phyloP scores from a whole-genome alignment of 2,113 vertebrate species.

The Oncorhynchus kisutch region DNA sequence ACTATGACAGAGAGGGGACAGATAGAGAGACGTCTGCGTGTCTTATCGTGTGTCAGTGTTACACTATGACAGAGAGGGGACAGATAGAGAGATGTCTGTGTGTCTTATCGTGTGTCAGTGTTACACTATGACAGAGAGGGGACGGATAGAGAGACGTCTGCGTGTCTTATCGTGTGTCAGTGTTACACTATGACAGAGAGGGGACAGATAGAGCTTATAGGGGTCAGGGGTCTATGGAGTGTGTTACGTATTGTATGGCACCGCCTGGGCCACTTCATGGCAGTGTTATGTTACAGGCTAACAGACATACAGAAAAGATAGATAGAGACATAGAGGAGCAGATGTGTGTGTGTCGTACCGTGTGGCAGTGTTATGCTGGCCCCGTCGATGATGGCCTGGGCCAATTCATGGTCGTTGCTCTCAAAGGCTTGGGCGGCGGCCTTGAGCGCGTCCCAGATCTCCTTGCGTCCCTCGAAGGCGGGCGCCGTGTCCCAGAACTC shows the following conservation, averaged over 20 bases:
- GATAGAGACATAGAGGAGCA: background rate
- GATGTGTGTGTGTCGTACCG: slow-evolving; percentile 69
- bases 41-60: too few relatives aligned
- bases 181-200: too few relatives aligned
- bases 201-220: too few relatives aligned
- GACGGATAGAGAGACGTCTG: background rate
- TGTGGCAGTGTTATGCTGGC: slow-evolving; percentile 96
- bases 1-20: too few relatives aligned
- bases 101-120: too few relatives aligned
- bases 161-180: too few relatives aligned
- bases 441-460: slow-evolving; percentile 97
- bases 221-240: background rate
- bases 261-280: too few relatives aligned
- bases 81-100: too few relatives aligned
- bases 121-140: background rate
- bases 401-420: slow-evolving; percentile 93
- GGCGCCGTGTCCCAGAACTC: slow-evolving; percentile 98
- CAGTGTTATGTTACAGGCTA: background rate
- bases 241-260: background rate
- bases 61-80: too few relatives aligned
- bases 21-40: too few relatives aligned
- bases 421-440: slow-evolving; percentile 95
- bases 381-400: slow-evolving; percentile 96
- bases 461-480: slow-evolving; percentile 94
- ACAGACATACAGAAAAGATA: too few relatives aligned